Percentiles rank a stretch among this genome's conserved stretches.
Conservation (phyloP, 2,113 vertebrate genomes). For the Thamnophis sirtalis region DNA sequence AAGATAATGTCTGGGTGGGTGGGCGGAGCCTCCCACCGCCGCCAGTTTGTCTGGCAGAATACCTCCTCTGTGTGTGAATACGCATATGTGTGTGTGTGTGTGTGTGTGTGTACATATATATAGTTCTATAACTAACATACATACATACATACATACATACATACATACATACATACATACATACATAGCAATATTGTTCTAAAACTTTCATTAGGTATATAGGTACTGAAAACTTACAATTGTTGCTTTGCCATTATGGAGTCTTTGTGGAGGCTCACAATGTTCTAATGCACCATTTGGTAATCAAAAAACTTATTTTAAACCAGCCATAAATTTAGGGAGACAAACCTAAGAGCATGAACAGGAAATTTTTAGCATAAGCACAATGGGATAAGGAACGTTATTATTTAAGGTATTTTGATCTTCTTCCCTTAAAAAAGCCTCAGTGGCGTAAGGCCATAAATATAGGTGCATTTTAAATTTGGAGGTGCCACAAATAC, state of each 20-base stretch:
- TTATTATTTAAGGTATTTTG: constrained; percentile 45
- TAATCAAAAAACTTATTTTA: constrained; percentile 25
- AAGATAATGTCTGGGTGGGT: no score
- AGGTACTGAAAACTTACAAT: background rate
- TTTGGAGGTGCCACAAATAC: background rate
- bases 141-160: no score
- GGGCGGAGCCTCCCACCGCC: no score
- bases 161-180: no score
- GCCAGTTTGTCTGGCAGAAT: no score
- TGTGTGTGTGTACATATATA: no score
- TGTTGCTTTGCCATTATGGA: background rate
- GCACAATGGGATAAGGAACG: constrained; percentile 25
- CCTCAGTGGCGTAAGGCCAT: constrained; percentile 40
- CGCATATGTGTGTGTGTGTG: no score
- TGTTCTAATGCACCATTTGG: constrained; percentile 7
- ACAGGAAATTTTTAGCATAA: constrained; percentile 31
- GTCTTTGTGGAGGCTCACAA: background rate
- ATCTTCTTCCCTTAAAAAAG: constrained; percentile 38
- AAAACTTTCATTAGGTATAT: background rate
- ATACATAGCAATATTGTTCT: background rate
- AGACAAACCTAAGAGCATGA: constrained; percentile 17
- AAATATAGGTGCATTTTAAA: constrained; percentile 17
- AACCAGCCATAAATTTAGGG: constrained; percentile 22
- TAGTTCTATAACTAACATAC: no score
- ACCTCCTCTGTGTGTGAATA: no score